Base-by-base conservation (phyloP, 2,888 invertebrate species). In the Eremobia ochroleuca region DNA sequence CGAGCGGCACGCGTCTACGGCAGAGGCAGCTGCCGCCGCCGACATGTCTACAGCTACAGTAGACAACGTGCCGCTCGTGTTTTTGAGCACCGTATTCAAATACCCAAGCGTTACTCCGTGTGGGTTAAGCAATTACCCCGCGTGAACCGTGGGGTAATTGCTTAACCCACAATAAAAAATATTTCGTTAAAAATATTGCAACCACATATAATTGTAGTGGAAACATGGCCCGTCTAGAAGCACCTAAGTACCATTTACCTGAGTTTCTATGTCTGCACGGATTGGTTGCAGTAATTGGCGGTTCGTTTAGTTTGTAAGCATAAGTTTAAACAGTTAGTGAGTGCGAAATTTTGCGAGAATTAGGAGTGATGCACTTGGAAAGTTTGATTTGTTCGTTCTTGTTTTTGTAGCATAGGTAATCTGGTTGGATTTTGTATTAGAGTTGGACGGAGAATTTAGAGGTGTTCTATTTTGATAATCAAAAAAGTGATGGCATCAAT, bases 301-400 rank as follows among this genome's bases (percentile, higher is more conserved):
- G 74, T 58, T 64, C 49, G 81, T 74, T 80, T 34, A 37, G 55
- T 58, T 34, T 52, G 62, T 34, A 68, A 80, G 62, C 62, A 64
- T 11, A 74, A 74, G 74, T 68, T 67, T 49, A 25, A 80, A 74
- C 79, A 59, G 79, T 79, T 71, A 49, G 34, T 28, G 40, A 72
- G 71, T 52, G 55, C 25, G 0, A 59, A 59, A 79, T 59, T 78
- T 59, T 21, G 55, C 18, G 25, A n/a, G 62, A 5, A 69, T 76
- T 70, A 75, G 37, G 9, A 65, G 31, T 52, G 55, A 49, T 73
- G 66, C 67, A 49, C 43, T 55, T 28, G 15, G 31, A 18, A 61
- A 69, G 37, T 81, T 61, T 34, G 4, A 58, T 34, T 58, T 52
- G 62, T 55, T 55, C 0, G 15, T 15, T 61, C 34, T 55, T 55